Conservation (phyloP, 2,113 vertebrate species). For the Tyto alba region DNA sequence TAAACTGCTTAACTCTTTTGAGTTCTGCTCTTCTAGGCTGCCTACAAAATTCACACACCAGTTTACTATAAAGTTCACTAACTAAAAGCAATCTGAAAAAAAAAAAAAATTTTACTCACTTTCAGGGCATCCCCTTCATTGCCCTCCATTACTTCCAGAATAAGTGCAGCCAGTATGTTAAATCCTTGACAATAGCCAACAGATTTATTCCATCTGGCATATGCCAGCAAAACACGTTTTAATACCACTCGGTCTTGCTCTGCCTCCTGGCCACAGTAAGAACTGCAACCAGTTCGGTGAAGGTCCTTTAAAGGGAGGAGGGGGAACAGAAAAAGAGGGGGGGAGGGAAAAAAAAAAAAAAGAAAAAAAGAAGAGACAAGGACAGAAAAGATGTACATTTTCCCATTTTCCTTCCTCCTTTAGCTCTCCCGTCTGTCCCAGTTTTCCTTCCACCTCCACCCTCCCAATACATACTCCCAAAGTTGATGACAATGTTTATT, state of each 20-base stretch:
- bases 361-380: not conserved
- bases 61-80: not conserved
- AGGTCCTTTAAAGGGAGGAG: constrained; percentile 81
- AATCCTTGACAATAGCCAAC: constrained; percentile 91
- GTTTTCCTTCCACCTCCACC: not conserved
- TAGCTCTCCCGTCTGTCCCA: not conserved
- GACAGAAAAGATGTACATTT: not conserved
- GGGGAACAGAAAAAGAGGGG: no score
- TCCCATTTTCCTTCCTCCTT: not conserved
- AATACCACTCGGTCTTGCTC: constrained; percentile 87
- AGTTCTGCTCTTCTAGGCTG: not conserved
- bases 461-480: not conserved
- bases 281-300: constrained; percentile 87
- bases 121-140: constrained; percentile 88
- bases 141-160: constrained; percentile 87
- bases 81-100: not conserved
- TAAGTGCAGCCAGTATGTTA: constrained; percentile 87
- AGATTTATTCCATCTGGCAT: constrained; percentile 88
- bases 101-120: constrained; percentile 60
- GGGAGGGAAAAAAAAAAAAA: not conserved
- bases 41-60: not conserved
- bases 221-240: constrained; percentile 84
- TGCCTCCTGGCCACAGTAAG: constrained; percentile 88
- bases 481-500: not conserved
- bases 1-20: not conserved